Evolutionary conservation across 2,888 invertebrate species (phyloP).

Genomic region (Nephrotoma appendiculata): DNA sequence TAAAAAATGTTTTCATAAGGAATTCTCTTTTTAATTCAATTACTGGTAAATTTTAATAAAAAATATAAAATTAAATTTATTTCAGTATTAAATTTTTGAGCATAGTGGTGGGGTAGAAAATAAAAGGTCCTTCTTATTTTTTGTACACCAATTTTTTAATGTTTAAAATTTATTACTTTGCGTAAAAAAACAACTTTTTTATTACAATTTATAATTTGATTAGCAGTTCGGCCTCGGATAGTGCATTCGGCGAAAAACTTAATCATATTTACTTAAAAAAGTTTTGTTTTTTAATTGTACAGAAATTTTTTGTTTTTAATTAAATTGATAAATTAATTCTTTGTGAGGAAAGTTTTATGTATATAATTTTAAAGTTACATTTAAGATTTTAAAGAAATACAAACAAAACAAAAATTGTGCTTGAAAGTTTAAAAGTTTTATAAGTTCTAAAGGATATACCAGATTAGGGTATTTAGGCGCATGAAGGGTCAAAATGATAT

Average conservation of each 20-base stretch:
- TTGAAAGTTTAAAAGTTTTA: not conserved
- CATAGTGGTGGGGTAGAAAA: not conserved
- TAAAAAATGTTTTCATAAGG: not conserved
- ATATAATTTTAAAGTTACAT: not conserved
- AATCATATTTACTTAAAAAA: not conserved
- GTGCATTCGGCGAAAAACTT: not conserved
- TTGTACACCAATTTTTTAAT: not conserved
- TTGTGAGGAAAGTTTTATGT: not conserved
- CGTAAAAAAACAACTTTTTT: not conserved
- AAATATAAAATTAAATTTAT: not conserved
- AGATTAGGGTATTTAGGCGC: not conserved
- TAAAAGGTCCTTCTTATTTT: not conserved
- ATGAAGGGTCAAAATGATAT: not conserved
- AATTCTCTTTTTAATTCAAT: not conserved
- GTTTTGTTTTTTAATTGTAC: not conserved
- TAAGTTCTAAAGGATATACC: not conserved
- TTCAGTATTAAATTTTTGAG: not conserved
- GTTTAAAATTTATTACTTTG: not conserved
- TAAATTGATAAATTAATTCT: not conserved
- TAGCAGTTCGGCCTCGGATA: too few species aligned
- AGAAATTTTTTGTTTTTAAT: not conserved
- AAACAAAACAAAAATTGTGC: not conserved
- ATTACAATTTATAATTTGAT: not conserved
- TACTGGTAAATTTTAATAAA: not conserved
- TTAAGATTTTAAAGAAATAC: not conserved